These are phyloP conservation scores for Perca fluviatilis DNA, from an alignment of 2,113 vertebrate genomes.

Conservation along the genomic window DNA sequence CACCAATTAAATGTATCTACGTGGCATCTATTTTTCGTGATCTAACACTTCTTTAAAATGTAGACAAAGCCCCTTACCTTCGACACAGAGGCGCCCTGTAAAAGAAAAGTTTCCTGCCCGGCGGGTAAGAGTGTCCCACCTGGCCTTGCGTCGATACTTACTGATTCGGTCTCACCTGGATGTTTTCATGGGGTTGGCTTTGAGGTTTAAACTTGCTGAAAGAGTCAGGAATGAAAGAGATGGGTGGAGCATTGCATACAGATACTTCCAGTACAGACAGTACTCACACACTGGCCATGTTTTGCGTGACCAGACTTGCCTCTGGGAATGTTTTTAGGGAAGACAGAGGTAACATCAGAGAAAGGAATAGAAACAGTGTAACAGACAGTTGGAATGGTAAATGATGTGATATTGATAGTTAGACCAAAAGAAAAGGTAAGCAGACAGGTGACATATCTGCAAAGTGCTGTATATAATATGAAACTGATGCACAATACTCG, in stretches of 20 bases:
- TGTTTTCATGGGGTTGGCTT: background rate
- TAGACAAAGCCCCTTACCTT: constrained; percentile 55
- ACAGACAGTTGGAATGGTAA: background rate
- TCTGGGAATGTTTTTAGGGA: background rate
- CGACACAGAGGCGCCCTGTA: background rate
- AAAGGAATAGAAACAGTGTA: background rate
- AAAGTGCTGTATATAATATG: background rate
- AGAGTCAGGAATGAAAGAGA: background rate
- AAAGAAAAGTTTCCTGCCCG: constrained; percentile 1
- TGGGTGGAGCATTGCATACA: constrained; percentile 36
- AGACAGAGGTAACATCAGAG: background rate
- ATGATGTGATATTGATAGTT: background rate
- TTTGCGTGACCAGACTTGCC: constrained; percentile 10
- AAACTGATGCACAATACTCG: constrained; percentile 16
- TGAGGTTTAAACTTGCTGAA: constrained; percentile 36
- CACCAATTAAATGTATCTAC: background rate
- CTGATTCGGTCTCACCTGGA: constrained; percentile 31
- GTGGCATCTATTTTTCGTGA: background rate
- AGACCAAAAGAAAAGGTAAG: background rate
- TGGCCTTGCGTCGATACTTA: background rate
- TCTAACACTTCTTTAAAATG: background rate
- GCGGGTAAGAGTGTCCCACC: background rate
- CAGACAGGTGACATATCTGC: background rate
- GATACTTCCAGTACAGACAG: background rate
- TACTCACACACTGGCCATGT: background rate